Evolutionary conservation across 2,888 invertebrate species (phyloP).

Genomic region (Prosapia bicincta): DNA sequence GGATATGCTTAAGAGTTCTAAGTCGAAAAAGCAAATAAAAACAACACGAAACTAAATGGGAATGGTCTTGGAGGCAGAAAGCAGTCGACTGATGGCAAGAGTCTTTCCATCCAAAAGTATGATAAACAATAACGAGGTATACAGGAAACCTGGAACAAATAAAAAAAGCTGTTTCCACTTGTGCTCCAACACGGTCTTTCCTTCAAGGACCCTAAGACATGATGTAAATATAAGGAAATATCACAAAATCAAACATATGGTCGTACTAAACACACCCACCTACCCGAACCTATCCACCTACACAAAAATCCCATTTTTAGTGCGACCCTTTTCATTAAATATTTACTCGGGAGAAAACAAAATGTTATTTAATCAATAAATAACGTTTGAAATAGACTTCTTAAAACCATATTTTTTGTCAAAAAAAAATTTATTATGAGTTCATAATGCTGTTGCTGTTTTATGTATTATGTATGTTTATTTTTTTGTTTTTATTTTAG

Average conservation of each 20-base stretch:
- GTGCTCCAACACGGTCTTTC: background rate
- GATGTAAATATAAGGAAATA: background rate
- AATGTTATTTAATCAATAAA: background rate
- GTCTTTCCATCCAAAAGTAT: conserved; percentile 37
- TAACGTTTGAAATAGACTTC: background rate
- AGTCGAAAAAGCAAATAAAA: conserved; percentile 9
- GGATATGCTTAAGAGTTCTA: no score
- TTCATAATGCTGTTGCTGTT: background rate
- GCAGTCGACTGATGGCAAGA: conserved; percentile 36
- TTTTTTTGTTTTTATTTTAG: no score
- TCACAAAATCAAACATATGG: background rate
- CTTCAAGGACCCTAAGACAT: background rate
- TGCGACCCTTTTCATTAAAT: background rate
- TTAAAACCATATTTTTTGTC: background rate
- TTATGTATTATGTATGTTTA: no score
- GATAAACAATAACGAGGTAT: conserved; percentile 40
- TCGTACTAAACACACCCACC: background rate
- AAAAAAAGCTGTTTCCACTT: conserved; percentile 4
- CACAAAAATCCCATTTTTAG: background rate
- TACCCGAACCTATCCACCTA: background rate
- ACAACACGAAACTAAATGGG: conserved; percentile 13
- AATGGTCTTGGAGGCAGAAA: conserved; percentile 32
- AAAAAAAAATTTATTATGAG: background rate
- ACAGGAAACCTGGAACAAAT: conserved; percentile 28
- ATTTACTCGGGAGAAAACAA: background rate